A percentile compares a stretch with the other conserved stretches of the same genome.
Conservation (phyloP, 2,888 invertebrate species). For the Lithodes maja region DNA sequence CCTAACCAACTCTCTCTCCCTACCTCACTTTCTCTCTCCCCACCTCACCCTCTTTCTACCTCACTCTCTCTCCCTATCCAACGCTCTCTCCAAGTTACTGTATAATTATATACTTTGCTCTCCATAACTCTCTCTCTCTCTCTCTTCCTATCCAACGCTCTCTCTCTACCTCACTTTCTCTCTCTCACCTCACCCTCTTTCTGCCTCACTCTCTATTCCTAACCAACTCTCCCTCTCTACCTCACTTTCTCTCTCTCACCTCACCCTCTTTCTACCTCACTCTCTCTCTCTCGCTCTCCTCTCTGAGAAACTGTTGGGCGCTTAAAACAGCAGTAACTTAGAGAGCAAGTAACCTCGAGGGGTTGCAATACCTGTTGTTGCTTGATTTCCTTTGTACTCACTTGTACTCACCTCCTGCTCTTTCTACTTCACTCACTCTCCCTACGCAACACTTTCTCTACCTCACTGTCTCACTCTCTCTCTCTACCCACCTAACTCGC, state of each 20-base stretch:
- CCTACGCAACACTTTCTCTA: not conserved
- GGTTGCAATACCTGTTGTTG: too few relatives aligned
- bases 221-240: not conserved
- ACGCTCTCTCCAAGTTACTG: not conserved
- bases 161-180: not conserved
- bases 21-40: not conserved
- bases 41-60: not conserved
- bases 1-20: not conserved
- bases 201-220: not conserved
- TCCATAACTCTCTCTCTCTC: not conserved
- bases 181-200: not conserved
- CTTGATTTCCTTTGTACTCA: not conserved
- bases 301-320: not conserved
- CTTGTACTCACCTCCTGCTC: too few relatives aligned
- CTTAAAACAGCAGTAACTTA: too few relatives aligned
- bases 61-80: not conserved
- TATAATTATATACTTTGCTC: not conserved
- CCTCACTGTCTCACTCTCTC: not conserved
- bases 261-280: not conserved
- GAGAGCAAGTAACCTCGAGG: too few relatives aligned
- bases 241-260: not conserved
- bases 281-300: not conserved
- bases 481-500: not conserved
- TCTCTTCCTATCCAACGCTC: not conserved
- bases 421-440: not conserved